Conservation (phyloP, 2,113 vertebrate genomes). For the Limnothrissa miodon region DNA sequence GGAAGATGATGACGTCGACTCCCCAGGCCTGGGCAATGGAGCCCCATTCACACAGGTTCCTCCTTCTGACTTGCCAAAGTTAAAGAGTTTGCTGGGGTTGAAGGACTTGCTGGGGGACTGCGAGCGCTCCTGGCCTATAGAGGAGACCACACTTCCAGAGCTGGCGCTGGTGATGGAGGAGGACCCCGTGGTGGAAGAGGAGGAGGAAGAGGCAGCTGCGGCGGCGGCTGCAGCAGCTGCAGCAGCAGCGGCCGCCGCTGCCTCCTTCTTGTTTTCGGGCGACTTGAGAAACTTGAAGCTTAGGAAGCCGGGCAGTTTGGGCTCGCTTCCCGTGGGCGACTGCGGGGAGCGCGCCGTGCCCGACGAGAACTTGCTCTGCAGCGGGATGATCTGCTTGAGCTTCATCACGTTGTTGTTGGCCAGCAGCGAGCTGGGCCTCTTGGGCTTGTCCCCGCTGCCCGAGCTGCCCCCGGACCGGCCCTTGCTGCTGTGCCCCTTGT, state of each 20-base stretch:
- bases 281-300: conserved; percentile 96
- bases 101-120: conserved; percentile 94
- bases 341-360: conserved; percentile 78
- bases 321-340: conserved; percentile 84
- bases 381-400: conserved; percentile 94
- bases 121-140: conserved; percentile 75
- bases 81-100: conserved; percentile 92
- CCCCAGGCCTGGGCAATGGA: conserved; percentile 56
- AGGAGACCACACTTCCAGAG: conserved; percentile 42
- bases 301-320: conserved; percentile 90
- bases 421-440: conserved; percentile 88
- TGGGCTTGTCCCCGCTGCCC: conserved; percentile 80
- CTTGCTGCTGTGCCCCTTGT: conserved; percentile 79
- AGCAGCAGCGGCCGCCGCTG: conserved; percentile 24
- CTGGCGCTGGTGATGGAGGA: conserved; percentile 44
- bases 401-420: conserved; percentile 97
- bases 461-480: conserved; percentile 65
- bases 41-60: conserved; percentile 79
- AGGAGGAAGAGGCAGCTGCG: conserved; percentile 12
- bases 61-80: conserved; percentile 84
- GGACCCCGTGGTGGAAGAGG: conserved; percentile 42
- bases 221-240: conserved; percentile 34
- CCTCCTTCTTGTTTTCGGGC: conserved; percentile 84
- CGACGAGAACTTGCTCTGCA: conserved; percentile 90
- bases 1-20: conserved; percentile 23